These are phyloP conservation scores for Hemicrepidius hirtus DNA, from an alignment of 2,888 invertebrate species.

Conservation along the genomic window DNA sequence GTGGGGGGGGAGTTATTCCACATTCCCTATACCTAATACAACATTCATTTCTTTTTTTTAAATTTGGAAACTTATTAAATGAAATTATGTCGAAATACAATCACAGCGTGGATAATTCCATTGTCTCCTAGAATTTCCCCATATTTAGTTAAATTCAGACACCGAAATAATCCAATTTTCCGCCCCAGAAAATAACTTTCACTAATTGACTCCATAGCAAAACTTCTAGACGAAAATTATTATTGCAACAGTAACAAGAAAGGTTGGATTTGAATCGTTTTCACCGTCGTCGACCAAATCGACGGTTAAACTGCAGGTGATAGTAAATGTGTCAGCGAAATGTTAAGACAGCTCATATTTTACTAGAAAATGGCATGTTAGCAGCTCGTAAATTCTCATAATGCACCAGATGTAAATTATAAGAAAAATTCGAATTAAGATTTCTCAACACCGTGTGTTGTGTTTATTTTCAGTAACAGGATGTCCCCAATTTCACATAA, in stretches of 20 bases:
- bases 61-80: too few species aligned
- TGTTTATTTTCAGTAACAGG: conserved; percentile 26
- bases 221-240: background rate
- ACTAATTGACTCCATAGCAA: background rate
- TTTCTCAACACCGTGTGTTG: conserved; percentile 16
- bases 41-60: too few species aligned
- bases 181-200: conserved; percentile 29
- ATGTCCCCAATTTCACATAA: conserved; percentile 26
- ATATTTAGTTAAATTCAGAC: background rate
- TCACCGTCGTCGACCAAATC: background rate
- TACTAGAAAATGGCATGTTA: conserved; percentile 3
- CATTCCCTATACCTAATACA: too few species aligned
- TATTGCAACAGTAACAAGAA: background rate
- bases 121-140: too few species aligned
- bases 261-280: background rate
- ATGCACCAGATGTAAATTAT: conserved; percentile 10
- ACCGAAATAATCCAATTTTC: conserved; percentile 32
- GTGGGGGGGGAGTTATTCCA: too few species aligned
- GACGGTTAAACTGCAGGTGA: conserved; percentile 5
- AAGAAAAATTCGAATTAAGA: conserved; percentile 11
- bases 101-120: too few species aligned
- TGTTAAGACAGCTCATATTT: conserved; percentile 12
- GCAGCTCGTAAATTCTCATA: conserved; percentile 16
- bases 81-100: too few species aligned
- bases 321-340: conserved; percentile 18